phyloP scores from a whole-genome alignment of 2,113 vertebrate genomes.

The Brachypteracias leptosomus region DNA sequence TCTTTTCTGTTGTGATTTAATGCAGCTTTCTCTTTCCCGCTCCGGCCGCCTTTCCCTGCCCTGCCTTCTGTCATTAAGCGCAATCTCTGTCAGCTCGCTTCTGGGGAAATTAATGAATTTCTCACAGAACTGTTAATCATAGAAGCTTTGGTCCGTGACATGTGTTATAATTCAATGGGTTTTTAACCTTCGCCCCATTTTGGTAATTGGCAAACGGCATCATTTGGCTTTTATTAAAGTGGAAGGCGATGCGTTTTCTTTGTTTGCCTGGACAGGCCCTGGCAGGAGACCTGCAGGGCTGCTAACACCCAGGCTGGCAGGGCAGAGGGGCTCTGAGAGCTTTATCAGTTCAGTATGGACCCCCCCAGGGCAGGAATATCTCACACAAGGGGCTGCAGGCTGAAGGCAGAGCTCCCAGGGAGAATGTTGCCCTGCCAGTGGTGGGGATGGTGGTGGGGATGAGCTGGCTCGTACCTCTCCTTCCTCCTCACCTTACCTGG shows the following conservation, averaged over 20 bases:
- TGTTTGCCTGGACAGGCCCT: conserved; percentile 18
- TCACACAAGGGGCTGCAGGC: neutral
- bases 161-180: conserved; percentile 66
- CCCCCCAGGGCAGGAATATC: neutral
- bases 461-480: accelerated
- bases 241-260: conserved; percentile 49
- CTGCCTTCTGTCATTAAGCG: conserved; percentile 59
- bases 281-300: conserved; percentile 11
- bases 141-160: conserved; percentile 67
- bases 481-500: neutral
- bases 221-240: conserved; percentile 73
- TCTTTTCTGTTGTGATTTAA: conserved; percentile 24
- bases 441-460: neutral
- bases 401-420: neutral
- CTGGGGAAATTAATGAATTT: conserved; percentile 69
- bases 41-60: conserved; percentile 5
- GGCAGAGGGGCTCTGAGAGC: neutral
- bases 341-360: neutral
- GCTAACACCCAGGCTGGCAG: neutral
- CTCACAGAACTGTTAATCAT: conserved; percentile 72
- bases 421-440: neutral
- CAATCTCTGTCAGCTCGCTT: conserved; percentile 62
- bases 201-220: conserved; percentile 69
- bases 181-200: conserved; percentile 67
- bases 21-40: conserved; percentile 2